These are phyloP conservation scores for Pomacea maculata DNA, from an alignment of 1,140 invertebrate genomes.

Conservation along the genomic window DNA sequence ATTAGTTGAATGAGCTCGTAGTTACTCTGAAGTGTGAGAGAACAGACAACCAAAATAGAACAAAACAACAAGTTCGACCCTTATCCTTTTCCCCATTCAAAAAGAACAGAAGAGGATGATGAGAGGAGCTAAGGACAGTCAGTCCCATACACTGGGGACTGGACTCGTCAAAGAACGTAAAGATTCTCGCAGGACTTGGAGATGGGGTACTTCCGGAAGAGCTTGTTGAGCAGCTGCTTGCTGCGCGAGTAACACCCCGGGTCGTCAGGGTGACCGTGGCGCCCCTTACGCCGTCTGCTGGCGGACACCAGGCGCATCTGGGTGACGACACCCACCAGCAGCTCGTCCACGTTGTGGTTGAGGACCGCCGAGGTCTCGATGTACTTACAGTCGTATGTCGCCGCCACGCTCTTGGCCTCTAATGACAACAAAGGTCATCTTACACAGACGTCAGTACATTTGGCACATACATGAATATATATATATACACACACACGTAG, in stretches of 20 bases:
- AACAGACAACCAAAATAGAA: no score
- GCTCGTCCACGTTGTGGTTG: conserved; percentile 83
- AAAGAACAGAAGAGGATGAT: no score
- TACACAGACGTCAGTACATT: background rate
- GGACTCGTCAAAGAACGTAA: conserved; percentile 28
- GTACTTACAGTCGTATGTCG: conserved; percentile 78
- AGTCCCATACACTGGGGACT: no score
- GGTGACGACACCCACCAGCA: conserved; percentile 69
- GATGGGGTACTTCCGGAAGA: conserved; percentile 38
- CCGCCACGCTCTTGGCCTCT: conserved; percentile 69
- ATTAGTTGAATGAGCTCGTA: no score
- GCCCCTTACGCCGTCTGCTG: conserved; percentile 12
- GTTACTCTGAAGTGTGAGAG: no score
- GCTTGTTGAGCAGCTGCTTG: conserved; percentile 36
- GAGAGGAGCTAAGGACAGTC: no score
- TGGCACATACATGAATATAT: background rate
- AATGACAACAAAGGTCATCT: conserved; percentile 10
- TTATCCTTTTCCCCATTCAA: no score
- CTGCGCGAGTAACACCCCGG: conserved; percentile 34
- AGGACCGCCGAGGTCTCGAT: conserved; percentile 83
- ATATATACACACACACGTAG: conserved; percentile 4
- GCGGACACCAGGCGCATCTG: conserved; percentile 67
- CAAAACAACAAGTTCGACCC: no score
- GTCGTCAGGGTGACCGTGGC: conserved; percentile 10
- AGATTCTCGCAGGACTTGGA: conserved; percentile 47